A percentile compares a stretch with the other conserved stretches of the same genome.
Conservation (phyloP, 2,113 vertebrate genomes). For the Pardalotus punctatus region DNA sequence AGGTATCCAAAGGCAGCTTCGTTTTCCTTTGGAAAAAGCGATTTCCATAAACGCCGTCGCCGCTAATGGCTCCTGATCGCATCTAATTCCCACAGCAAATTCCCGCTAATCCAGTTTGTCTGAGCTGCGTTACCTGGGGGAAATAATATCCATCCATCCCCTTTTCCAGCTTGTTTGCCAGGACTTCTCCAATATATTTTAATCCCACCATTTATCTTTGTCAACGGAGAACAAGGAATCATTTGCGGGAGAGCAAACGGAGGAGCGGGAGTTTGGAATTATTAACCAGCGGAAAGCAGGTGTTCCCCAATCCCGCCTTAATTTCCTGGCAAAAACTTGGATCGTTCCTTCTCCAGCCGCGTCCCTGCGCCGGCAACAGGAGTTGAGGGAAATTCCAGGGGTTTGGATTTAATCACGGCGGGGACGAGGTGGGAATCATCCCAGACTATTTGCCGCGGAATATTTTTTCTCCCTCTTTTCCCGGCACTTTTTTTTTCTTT, state of each 20-base stretch:
- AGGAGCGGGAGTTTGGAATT: conserved; percentile 77
- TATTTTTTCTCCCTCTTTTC: neutral
- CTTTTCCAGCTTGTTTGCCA: conserved; percentile 74
- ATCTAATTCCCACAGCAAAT: conserved; percentile 95
- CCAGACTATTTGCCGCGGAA: neutral
- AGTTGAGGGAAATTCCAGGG: conserved; percentile 3
- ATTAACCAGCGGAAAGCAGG: conserved; percentile 86
- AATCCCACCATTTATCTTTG: conserved; percentile 99
- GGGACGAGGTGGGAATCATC: neutral
- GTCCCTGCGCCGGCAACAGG: conserved; percentile 75
- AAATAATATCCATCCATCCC: conserved; percentile 90
- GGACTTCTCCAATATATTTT: conserved; percentile 98
- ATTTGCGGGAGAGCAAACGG: conserved; percentile 91
- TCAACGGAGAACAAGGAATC: conserved; percentile 94
- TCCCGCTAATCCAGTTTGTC: conserved; percentile 94
- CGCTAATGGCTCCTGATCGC: conserved; percentile 91
- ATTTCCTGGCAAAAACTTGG: conserved; percentile 81
- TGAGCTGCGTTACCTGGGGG: conserved; percentile 92
- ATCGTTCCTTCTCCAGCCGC: conserved; percentile 75
- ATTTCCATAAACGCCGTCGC: conserved; percentile 85
- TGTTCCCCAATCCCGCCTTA: conserved; percentile 77
- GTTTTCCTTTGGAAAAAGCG: conserved; percentile 83
- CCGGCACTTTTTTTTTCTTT: neutral
- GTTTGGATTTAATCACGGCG: conserved; percentile 23
- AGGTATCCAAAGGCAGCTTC: conserved; percentile 59